Conservation (phyloP, 2,888 invertebrate species). For the Meloe dianella region DNA sequence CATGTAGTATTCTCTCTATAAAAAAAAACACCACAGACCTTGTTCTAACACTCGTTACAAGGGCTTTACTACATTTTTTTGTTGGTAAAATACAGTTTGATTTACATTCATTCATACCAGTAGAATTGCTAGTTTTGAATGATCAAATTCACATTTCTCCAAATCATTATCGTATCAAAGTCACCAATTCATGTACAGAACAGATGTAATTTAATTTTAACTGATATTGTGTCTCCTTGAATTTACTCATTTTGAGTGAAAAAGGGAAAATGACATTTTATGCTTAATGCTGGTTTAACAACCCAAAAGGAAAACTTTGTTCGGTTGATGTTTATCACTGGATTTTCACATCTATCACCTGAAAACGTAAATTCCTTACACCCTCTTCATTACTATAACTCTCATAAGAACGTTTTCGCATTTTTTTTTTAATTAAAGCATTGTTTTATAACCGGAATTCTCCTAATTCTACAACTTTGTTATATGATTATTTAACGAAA, state of each 20-base stretch:
- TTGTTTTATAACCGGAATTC: neutral
- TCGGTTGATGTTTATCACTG: neutral
- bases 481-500: neutral
- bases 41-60: neutral
- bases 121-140: constrained; percentile 20
- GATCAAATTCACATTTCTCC: constrained; percentile 10
- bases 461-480: neutral
- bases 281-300: neutral
- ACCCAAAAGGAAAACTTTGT: neutral
- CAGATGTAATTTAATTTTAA: neutral
- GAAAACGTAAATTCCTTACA: no score
- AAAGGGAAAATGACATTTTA: neutral
- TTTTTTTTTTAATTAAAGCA: neutral
- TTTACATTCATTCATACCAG: neutral
- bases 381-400: no score
- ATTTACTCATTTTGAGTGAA: neutral
- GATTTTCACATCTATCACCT: no score
- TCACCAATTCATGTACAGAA: neutral
- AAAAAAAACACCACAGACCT: neutral
- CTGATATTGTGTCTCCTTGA: neutral
- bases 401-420: neutral
- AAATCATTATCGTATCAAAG: constrained; percentile 11
- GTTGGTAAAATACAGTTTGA: neutral
- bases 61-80: neutral
- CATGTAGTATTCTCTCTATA: neutral